Base-by-base conservation (phyloP, 2,888 invertebrate genomes). In the Meiosimyza decipiens region DNA sequence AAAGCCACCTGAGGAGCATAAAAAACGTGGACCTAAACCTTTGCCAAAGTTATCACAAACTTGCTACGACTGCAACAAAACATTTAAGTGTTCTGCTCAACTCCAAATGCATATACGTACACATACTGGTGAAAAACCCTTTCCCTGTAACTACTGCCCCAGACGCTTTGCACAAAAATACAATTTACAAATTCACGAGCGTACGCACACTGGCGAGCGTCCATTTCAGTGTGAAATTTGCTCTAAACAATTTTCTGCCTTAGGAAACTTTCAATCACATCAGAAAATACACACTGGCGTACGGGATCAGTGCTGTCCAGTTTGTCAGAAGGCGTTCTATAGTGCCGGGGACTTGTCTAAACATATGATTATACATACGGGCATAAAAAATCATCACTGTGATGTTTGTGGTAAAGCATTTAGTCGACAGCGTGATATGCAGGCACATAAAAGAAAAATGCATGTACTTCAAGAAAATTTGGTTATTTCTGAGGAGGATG, bases 191-290 rank as follows among this genome's bases (percentile, higher is more conserved):
- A 90, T 91, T 74, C 91, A 91, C 77, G 84, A 90, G 22, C 85
- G 91, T 4, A 87, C 89, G 1, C 91, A 91, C 75, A 91, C 91
- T 0, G 86, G 87, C 0, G 91, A 90, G 67, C 89, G 89, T 73
- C 91, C 91, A 0, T 91, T 90, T 77, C 90, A 91, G 74, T 91
- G 91, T 83, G 91, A 91, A 82, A 88, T 91, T 9, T 91, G 91
- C 82, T 90, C 91, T 68, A 91, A 91, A 82, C 88, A 88, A 77
- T 91, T 91, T 82, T 89, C 90, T 0, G 90, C 91, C 1, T 86
- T 90, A 80, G 90, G 91, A 0, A 91, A 91, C 80, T 89, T 91
- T 74, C 90, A 90, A 76, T 89, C 90, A 1, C 91, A 91, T 81
- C 87, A 90, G n/a, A 91, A 91, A 83, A 91, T 91, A 50, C 91